Conservation (phyloP, 35 echinoderm and acorn worm species). For the Patiria miniata region DNA sequence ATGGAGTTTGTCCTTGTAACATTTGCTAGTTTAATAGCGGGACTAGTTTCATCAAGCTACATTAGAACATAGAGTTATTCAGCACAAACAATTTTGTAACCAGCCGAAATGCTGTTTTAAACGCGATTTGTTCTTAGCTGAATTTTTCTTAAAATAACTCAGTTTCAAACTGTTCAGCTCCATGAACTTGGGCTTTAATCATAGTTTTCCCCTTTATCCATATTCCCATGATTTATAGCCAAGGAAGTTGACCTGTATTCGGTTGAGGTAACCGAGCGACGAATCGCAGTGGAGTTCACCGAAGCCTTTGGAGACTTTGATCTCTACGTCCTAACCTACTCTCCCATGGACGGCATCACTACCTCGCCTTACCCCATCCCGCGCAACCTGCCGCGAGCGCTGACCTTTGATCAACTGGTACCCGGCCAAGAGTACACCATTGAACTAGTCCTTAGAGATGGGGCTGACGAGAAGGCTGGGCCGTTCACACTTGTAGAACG, state of each 20-base stretch:
- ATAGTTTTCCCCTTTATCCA: background rate
- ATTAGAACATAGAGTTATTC: too few relatives aligned
- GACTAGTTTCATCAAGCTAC: too few relatives aligned
- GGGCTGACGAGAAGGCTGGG: slow-evolving; percentile 41
- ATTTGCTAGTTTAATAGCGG: too few relatives aligned
- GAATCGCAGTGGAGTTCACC: slow-evolving; percentile 44
- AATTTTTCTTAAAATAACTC: too few relatives aligned
- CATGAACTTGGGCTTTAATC: too few relatives aligned
- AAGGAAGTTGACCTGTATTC: background rate
- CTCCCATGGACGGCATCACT: slow-evolving; percentile 38
- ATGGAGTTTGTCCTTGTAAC: too few relatives aligned
- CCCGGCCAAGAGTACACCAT: slow-evolving; percentile 78
- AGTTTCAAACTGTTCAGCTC: too few relatives aligned
- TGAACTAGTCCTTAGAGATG: slow-evolving; percentile 54
- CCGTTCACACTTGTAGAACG: slow-evolving; percentile 32
- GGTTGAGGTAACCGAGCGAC: background rate
- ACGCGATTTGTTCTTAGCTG: too few relatives aligned
- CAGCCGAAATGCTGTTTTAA: too few relatives aligned
- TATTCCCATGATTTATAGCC: background rate
- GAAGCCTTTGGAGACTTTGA: slow-evolving; percentile 85
- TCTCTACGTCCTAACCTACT: slow-evolving; percentile 59
- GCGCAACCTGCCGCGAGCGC: background rate
- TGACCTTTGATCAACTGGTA: slow-evolving; percentile 47
- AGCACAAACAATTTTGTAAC: too few relatives aligned
- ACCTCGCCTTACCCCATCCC: slow-evolving; percentile 43